Conservation (phyloP, 92 coral and sea anemone genomes). For the Epizoanthus illoricatus region DNA sequence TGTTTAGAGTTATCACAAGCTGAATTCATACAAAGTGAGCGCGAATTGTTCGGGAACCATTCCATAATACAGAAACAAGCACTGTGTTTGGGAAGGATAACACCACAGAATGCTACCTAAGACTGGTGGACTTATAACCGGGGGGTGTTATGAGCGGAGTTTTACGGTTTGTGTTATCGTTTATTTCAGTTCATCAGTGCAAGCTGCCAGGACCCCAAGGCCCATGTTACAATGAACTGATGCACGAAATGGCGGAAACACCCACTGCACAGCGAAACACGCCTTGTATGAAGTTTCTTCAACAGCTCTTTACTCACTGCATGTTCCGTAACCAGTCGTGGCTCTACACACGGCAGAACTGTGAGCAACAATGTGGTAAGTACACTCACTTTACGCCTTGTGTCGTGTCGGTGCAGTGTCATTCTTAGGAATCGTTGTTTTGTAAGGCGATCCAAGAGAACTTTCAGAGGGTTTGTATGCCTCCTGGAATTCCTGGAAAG, state of each 20-base stretch:
- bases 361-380: constrained; percentile 93
- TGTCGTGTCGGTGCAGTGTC: neutral
- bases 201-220: constrained; percentile 70
- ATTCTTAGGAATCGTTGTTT: neutral
- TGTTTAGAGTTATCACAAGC: too few relatives aligned
- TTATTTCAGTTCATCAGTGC: constrained; percentile 69
- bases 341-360: constrained; percentile 67
- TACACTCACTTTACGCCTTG: neutral
- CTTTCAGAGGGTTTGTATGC: too few relatives aligned
- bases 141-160: too few relatives aligned
- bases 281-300: constrained; percentile 79
- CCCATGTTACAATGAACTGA: constrained; percentile 75
- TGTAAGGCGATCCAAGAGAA: too few relatives aligned
- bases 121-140: too few relatives aligned
- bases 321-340: constrained; percentile 61
- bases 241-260: constrained; percentile 64
- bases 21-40: too few relatives aligned
- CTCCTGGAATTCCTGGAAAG: too few relatives aligned
- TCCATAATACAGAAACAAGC: too few relatives aligned
- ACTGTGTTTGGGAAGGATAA: too few relatives aligned
- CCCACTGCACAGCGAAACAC: constrained; percentile 56
- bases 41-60: too few relatives aligned
- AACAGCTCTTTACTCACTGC: constrained; percentile 70
- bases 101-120: too few relatives aligned
- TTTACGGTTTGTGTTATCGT: too few relatives aligned